These are phyloP conservation scores for Syrista parreyssii DNA, from an alignment of 2,888 invertebrate species.

Conservation along the genomic window DNA sequence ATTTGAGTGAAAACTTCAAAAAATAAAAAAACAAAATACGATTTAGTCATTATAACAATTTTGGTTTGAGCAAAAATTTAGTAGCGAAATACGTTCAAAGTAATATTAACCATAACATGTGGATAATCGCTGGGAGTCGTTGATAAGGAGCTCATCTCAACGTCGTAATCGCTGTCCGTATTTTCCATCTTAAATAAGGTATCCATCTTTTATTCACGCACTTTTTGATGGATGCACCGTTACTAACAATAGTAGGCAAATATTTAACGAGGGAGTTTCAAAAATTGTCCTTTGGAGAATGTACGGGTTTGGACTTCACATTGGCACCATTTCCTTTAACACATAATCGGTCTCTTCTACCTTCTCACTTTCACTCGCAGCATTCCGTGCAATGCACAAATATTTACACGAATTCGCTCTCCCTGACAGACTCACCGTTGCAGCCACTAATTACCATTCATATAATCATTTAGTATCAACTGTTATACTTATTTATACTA, in stretches of 20 bases:
- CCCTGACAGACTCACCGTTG: neutral
- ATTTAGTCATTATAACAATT: neutral
- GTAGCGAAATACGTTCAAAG: neutral
- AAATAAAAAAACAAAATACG: neutral
- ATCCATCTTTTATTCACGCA: neutral
- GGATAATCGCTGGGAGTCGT: conserved; percentile 34
- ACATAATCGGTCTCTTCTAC: neutral
- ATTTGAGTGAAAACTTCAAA: neutral
- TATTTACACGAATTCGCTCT: neutral
- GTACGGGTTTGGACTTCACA: neutral
- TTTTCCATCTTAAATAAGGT: conserved; percentile 37
- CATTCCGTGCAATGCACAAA: neutral
- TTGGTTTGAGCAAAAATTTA: neutral
- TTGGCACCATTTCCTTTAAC: neutral
- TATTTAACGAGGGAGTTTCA: neutral
- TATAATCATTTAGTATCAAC: neutral
- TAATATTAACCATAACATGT: conserved; percentile 40
- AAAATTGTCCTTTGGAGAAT: neutral
- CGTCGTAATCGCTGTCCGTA: conserved; percentile 47
- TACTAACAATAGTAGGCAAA: too few relatives aligned
- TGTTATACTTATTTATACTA: neutral
- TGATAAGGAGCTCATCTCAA: conserved; percentile 55
- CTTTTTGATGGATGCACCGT: neutral
- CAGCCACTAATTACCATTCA: neutral
- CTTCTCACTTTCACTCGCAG: neutral